phyloP scores from a whole-genome alignment of 2,797 vertebrate species.

The Manis javanica region DNA sequence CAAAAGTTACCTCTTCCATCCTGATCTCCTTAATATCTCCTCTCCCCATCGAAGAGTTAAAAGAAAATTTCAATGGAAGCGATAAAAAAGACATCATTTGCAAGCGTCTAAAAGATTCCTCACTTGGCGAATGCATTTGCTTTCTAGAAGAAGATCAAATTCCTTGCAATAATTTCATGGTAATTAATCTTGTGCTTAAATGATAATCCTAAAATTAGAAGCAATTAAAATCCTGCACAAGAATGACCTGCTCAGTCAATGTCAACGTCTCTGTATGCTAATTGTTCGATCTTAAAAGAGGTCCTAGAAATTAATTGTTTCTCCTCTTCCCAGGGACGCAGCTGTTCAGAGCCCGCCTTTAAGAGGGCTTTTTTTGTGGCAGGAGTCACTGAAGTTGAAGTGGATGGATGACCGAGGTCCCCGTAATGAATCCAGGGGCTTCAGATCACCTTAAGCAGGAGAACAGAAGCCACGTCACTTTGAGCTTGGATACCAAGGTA shows the following conservation, averaged over 20 bases:
- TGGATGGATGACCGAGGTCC: background rate
- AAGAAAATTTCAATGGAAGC: background rate
- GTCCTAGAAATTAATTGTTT: conserved; percentile 43
- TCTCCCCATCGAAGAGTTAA: background rate
- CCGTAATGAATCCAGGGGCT: background rate
- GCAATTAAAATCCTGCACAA: conserved; percentile 78
- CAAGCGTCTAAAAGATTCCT: conserved; percentile 41
- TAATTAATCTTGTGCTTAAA: conserved; percentile 80
- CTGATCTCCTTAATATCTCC: background rate
- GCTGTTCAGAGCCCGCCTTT: background rate
- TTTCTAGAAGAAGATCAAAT: conserved; percentile 61
- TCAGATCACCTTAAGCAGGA: background rate
- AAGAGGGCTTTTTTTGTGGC: background rate
- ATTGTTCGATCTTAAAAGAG: conserved; percentile 50
- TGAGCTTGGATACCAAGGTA: background rate
- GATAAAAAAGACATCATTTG: background rate
- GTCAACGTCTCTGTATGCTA: conserved; percentile 55
- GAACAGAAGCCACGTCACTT: background rate
- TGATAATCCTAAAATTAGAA: conserved; percentile 82
- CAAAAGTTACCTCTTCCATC: background rate
- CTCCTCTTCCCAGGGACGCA: conserved; percentile 35
- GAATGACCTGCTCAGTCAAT: conserved; percentile 70
- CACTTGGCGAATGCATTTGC: conserved; percentile 49
- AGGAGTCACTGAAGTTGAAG: background rate
- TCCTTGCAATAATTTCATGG: conserved; percentile 78